Evolutionary conservation across 2,113 vertebrate species (phyloP), one percentile per base, ranked within the genome.

Genomic region (Merops nubicus): DNA sequence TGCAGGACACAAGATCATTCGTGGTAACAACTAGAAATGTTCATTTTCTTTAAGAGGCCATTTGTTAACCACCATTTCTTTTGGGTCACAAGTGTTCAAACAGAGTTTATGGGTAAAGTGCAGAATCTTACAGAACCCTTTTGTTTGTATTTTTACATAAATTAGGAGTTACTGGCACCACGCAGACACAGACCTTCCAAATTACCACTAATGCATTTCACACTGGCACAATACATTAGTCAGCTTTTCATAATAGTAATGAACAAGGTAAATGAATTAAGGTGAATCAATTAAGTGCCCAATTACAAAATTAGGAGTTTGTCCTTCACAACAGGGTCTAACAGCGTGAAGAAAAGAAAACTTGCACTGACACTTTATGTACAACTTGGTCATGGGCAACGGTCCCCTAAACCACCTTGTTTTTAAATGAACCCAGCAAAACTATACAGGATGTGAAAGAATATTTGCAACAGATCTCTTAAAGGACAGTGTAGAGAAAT

Each of bases 381-480:
- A 89, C 88, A 97, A 96, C 83, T 96, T 97, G 79, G 96, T 83
- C 95, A 69, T 34, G 94, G 88, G 89, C 85, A 97, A 95, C 76
- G 93, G 97, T 95, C 88, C 94, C 89, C 92, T 85, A 97, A 98
- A 96, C n/a, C 62, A 88, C 91, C 85, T 94, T 83, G 85, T 82
- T 93, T 82, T 91, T 87, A 90, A 96, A 93, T 90, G 91, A 97
- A 97, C 79, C 47, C 92, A 96, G 91, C 87, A 97, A 96, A 97
- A 97, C 59, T 93, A 97, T 96, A 97, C 94, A 97, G 91, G 95
- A 97, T 10, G 78, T 69, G 85, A 96, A 96, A 95, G 53, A 97
- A 97, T 95, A 97, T 97, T 97, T 96, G 81, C 97, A 98, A 98
- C 78, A 68, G 92, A 97, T 82, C 89, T 97, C 90, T 76, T 77